phyloP scores from a whole-genome alignment of 2,113 vertebrate species.

The Symphodus melops region DNA sequence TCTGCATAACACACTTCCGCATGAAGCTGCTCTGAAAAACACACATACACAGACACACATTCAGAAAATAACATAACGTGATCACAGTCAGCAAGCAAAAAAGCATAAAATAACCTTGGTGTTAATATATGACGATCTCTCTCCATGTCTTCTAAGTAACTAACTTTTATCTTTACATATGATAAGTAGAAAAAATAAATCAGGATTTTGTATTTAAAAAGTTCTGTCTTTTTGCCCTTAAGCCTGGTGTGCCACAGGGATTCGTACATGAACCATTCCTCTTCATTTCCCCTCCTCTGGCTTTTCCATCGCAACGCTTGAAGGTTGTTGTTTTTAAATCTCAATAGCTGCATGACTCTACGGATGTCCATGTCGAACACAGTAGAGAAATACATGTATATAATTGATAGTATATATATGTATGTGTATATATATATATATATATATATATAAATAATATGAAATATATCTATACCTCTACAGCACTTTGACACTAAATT shows the following conservation, averaged over 20 bases:
- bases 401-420: too few relatives aligned
- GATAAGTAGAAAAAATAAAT: not conserved
- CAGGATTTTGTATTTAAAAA: too few relatives aligned
- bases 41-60: slow-evolving; percentile 47
- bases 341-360: too few relatives aligned
- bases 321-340: too few relatives aligned
- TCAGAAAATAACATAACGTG: not conserved
- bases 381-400: too few relatives aligned
- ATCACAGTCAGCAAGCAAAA: not conserved
- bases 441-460: too few relatives aligned
- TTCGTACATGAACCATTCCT: not conserved
- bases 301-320: too few relatives aligned
- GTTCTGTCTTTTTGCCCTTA: not conserved
- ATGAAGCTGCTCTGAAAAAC: slow-evolving; percentile 84
- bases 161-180: too few relatives aligned
- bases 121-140: not conserved
- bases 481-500: too few relatives aligned
- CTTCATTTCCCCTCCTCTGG: not conserved
- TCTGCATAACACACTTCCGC: slow-evolving; percentile 88
- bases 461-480: too few relatives aligned
- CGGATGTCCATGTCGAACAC: too few relatives aligned
- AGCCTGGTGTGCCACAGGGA: not conserved
- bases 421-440: too few relatives aligned
- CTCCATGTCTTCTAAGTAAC: not conserved
- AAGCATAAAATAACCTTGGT: not conserved